Conservation (phyloP, 2,888 invertebrate genomes). For the Chorisops tibialis region DNA sequence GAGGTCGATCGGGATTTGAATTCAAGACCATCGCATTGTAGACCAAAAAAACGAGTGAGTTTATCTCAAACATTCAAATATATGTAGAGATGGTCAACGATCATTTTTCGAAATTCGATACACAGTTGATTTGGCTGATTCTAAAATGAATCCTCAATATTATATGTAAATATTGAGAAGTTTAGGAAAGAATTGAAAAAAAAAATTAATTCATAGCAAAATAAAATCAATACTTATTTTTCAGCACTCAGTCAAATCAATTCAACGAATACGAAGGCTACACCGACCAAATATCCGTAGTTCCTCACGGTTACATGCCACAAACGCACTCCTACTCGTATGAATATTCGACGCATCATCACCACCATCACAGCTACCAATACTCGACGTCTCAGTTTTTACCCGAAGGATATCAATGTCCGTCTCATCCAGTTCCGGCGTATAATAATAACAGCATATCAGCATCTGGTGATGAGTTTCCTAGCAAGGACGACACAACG, state of each 20-base stretch:
- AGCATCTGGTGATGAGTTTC: background rate
- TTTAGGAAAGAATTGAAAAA: too few relatives aligned
- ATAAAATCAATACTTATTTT: too few relatives aligned
- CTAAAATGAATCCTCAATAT: too few relatives aligned
- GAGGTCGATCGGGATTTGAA: too few relatives aligned
- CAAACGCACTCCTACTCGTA: slow-evolving; percentile 37
- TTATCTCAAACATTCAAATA: too few relatives aligned
- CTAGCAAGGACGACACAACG: slow-evolving; percentile 1
- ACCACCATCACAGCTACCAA: slow-evolving; percentile 35
- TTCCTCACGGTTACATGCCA: slow-evolving; percentile 41
- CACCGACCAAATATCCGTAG: slow-evolving; percentile 24
- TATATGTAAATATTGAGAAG: too few relatives aligned
- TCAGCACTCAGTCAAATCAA: slow-evolving; percentile 9
- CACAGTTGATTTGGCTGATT: too few relatives aligned
- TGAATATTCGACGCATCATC: slow-evolving; percentile 36
- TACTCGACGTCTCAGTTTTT: slow-evolving; percentile 29
- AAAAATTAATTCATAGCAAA: too few relatives aligned
- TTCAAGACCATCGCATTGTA: too few relatives aligned
- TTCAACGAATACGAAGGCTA: slow-evolving; percentile 17
- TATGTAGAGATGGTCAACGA: too few relatives aligned
- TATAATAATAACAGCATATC: slow-evolving; percentile 32
- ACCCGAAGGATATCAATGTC: slow-evolving; percentile 30
- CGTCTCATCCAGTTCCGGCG: slow-evolving; percentile 31
- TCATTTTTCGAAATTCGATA: too few relatives aligned
- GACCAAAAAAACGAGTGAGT: too few relatives aligned